phyloP scores from a whole-genome alignment of 2,888 invertebrate genomes.

The Myopa testacea region DNA sequence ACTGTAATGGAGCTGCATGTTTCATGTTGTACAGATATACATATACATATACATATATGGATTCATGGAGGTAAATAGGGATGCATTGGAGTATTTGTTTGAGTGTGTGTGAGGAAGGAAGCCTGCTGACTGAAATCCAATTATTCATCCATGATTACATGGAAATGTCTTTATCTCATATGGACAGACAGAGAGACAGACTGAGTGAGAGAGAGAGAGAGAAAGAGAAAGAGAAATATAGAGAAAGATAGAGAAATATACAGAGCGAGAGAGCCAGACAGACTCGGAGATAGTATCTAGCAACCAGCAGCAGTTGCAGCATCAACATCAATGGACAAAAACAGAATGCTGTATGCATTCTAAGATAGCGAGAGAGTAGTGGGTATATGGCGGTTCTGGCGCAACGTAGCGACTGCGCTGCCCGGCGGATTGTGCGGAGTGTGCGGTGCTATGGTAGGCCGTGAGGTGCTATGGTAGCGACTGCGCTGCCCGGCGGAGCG shows the following conservation, averaged over 20 bases:
- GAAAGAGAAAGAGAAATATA: background rate
- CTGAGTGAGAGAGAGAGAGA: background rate
- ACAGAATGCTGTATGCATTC: too few species aligned
- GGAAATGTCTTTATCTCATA: conserved; percentile 54
- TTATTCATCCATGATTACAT: conserved; percentile 56
- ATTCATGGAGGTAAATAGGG: background rate
- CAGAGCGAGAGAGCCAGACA: background rate
- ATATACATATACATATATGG: background rate
- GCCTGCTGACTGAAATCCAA: conserved; percentile 51
- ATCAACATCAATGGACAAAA: too few species aligned
- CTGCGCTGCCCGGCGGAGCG: too few species aligned
- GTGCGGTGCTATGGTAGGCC: too few species aligned
- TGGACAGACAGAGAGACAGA: conserved; percentile 41
- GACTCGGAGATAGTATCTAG: too few species aligned
- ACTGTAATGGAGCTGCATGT: background rate
- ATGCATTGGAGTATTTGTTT: conserved; percentile 26
- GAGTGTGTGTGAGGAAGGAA: conserved; percentile 22
- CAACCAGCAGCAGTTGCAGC: background rate
- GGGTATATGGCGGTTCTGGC: too few species aligned
- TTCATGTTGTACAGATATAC: too few species aligned
- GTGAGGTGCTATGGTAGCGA: too few species aligned
- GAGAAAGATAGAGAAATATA: background rate
- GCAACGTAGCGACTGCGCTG: too few species aligned
- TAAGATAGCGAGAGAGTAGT: background rate
- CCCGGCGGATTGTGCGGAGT: too few species aligned